Conservation (phyloP, 1,140 invertebrate genomes). For the Yoshiicerus persimilis region DNA sequence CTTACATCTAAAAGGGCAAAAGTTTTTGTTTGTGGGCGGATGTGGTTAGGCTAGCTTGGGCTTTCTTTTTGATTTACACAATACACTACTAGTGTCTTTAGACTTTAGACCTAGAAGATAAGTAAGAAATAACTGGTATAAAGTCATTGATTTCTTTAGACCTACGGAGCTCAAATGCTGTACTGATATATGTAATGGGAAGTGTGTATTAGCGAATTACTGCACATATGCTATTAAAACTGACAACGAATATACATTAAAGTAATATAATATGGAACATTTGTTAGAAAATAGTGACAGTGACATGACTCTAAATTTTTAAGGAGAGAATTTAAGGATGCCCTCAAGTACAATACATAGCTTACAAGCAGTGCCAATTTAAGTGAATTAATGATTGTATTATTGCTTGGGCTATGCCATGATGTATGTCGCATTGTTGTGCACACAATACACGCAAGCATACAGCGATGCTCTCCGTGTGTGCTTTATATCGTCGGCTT, state of each 20-base stretch:
- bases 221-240: neutral
- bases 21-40: slow-evolving; percentile 7
- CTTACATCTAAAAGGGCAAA: slow-evolving; percentile 3
- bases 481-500: neutral
- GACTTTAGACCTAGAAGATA: neutral
- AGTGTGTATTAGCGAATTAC: neutral
- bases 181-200: neutral
- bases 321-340: neutral
- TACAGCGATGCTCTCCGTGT: neutral
- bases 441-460: neutral
- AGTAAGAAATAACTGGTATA: neutral
- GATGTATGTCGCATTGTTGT: neutral
- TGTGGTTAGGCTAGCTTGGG: neutral
- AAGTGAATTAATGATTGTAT: neutral
- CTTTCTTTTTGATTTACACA: slow-evolving; percentile 9
- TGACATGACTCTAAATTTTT: neutral
- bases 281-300: neutral
- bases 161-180: neutral
- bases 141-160: neutral
- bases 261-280: neutral
- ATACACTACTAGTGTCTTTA: neutral
- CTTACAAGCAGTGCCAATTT: neutral
- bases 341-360: neutral
- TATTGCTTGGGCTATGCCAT: neutral
- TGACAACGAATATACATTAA: neutral